Evolutionary conservation across 2,113 vertebrate genomes (phyloP).

Genomic region (Gymnobelideus leadbeateri): DNA sequence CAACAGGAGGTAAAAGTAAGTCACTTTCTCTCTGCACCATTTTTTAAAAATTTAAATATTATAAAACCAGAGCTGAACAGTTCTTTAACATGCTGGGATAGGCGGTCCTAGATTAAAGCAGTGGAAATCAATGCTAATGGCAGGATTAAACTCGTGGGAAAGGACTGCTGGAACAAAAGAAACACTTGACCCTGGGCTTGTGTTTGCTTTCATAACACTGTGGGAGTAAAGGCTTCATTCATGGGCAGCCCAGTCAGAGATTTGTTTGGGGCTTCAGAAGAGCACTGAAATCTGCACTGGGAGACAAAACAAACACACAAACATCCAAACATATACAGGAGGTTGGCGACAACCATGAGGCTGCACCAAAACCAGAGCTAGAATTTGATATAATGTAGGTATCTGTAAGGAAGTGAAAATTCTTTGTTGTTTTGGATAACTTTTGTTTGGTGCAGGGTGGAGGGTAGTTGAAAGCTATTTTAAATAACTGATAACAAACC

Average conservation of each 20-base stretch:
- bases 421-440: constrained; percentile 67
- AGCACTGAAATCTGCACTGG: constrained; percentile 85
- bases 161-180: constrained; percentile 92
- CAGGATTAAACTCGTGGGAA: constrained; percentile 95
- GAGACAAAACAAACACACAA: constrained; percentile 92
- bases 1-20: constrained; percentile 95
- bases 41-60: constrained; percentile 62
- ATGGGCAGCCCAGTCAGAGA: constrained; percentile 87
- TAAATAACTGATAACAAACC: constrained; percentile 25
- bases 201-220: constrained; percentile 96
- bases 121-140: constrained; percentile 93
- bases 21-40: constrained; percentile 59
- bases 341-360: constrained; percentile 81
- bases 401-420: constrained; percentile 75
- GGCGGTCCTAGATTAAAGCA: constrained; percentile 88
- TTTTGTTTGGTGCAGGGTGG: constrained; percentile 37
- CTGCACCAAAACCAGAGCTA: constrained; percentile 71
- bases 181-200: constrained; percentile 94
- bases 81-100: constrained; percentile 85
- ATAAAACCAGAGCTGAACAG: constrained; percentile 77
- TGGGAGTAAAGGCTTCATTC: constrained; percentile 91
- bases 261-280: constrained; percentile 92
- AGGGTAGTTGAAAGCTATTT: constrained; percentile 36
- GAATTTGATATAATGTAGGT: constrained; percentile 71
- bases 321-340: constrained; percentile 87